Percentiles rank a stretch among this genome's conserved stretches.
Evolutionary conservation across 2,888 invertebrate species (phyloP).

Genomic region (Meteorus colon): DNA sequence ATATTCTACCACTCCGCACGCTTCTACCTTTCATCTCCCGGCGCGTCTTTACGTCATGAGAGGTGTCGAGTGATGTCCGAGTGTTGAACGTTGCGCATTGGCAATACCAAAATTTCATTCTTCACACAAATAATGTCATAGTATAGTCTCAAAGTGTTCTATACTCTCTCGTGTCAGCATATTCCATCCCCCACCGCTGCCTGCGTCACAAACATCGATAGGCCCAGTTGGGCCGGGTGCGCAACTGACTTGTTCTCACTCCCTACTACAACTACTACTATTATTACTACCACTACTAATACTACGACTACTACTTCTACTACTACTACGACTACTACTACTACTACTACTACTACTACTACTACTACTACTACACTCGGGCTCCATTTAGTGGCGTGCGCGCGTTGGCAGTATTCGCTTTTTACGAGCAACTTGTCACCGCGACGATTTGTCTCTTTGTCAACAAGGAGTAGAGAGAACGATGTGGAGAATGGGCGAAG

Average conservation of each 20-base stretch:
- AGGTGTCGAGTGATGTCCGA: slow-evolving; percentile 31
- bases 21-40: slow-evolving; percentile 9
- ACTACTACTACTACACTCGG: not conserved
- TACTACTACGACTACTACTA: not conserved
- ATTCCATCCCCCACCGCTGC: not conserved
- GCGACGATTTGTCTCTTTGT: slow-evolving; percentile 61
- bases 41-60: slow-evolving; percentile 20
- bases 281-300: not conserved
- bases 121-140: not conserved
- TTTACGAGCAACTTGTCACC: slow-evolving; percentile 67
- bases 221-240: too few species aligned
- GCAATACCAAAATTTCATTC: slow-evolving; percentile 34
- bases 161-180: too few species aligned
- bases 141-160: not conserved
- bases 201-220: too few species aligned
- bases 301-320: not conserved
- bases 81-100: slow-evolving; percentile 22
- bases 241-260: not conserved
- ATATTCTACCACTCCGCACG: slow-evolving; percentile 14
- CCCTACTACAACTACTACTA: not conserved
- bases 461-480: not conserved
- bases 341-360: not conserved
- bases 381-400: slow-evolving; percentile 46
- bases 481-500: slow-evolving; percentile 21
- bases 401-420: slow-evolving; percentile 53